A percentile compares a stretch with the other conserved stretches of the same genome.
phyloP scores from a whole-genome alignment of 2,797 vertebrate species.

The Brachyalestes nurse region DNA sequence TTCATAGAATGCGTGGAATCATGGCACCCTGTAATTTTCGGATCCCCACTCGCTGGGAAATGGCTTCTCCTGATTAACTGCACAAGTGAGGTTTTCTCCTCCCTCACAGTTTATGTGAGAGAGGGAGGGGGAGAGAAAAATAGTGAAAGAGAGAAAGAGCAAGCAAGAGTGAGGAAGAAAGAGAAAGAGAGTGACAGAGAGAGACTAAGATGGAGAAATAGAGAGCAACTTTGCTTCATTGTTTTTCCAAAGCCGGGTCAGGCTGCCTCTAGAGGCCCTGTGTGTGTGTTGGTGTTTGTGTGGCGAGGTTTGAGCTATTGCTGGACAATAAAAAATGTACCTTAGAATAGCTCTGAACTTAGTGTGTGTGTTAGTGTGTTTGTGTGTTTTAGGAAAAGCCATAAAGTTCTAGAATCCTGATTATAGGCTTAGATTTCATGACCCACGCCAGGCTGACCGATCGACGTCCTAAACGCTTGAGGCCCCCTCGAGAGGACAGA shows the following conservation, averaged over 20 bases:
- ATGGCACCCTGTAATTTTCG: slow-evolving; percentile 56
- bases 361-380: too few relatives aligned
- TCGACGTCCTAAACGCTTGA: slow-evolving; percentile 70
- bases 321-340: slow-evolving; percentile 5
- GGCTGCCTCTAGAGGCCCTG: background rate
- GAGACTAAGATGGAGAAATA: background rate
- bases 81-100: slow-evolving; percentile 26
- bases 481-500: slow-evolving; percentile 57
- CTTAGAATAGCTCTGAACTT: slow-evolving; percentile 8
- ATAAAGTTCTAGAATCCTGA: slow-evolving; percentile 73
- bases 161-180: background rate
- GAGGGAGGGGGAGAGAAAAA: background rate
- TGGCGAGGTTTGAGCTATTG: slow-evolving; percentile 16
- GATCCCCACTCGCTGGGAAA: slow-evolving; percentile 33
- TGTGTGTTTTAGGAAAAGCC: slow-evolving; percentile 48
- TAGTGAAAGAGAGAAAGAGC: background rate
- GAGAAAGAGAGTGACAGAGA: background rate
- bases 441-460: slow-evolving; percentile 70
- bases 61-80: slow-evolving; percentile 55
- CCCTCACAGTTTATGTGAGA: background rate
- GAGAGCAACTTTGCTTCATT: background rate
- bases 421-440: slow-evolving; percentile 71
- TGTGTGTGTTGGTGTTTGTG: background rate
- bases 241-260: slow-evolving; percentile 14
- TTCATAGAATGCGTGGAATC: slow-evolving; percentile 56